Evolutionary conservation across 53 echinoderm and acorn worm species (phyloP).

Genomic region (Luidia sarsii): DNA sequence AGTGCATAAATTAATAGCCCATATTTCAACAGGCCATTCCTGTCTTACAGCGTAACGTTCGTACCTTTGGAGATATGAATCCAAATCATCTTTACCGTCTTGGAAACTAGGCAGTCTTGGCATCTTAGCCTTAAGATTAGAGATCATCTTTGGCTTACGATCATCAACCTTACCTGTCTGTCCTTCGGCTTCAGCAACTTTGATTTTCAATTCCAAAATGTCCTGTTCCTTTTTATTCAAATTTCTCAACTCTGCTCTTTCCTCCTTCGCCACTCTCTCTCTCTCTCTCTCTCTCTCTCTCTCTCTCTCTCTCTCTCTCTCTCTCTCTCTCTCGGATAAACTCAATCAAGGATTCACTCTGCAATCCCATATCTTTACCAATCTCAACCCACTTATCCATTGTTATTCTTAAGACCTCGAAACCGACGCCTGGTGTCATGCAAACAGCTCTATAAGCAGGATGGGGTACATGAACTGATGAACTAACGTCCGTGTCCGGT

Average conservation of each 20-base stretch:
- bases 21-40: constrained; percentile 1
- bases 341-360: background rate
- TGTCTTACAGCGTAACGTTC: constrained; percentile 7
- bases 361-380: constrained; percentile 13
- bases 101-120: background rate
- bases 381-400: constrained; percentile 22
- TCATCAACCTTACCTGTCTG: background rate
- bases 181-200: background rate
- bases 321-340: too few relatives aligned
- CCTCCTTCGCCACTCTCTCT: constrained; percentile 12
- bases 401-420: too few relatives aligned
- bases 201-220: constrained; percentile 3
- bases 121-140: background rate
- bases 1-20: constrained; percentile 25
- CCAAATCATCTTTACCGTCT: constrained; percentile 32
- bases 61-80: constrained; percentile 13
- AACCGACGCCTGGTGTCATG: too few relatives aligned
- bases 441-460: too few relatives aligned
- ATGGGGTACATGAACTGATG: too few relatives aligned
- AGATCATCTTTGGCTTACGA: background rate
- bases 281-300: too few relatives aligned
- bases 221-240: background rate
- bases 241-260: background rate
- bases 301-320: too few relatives aligned
- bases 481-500: too few relatives aligned